A percentile compares a stretch with the other conserved stretches of the same genome.
These are phyloP conservation scores for Neomonachus schauinslandi DNA, from an alignment of 2,113 vertebrate species.

Conservation along the genomic window DNA sequence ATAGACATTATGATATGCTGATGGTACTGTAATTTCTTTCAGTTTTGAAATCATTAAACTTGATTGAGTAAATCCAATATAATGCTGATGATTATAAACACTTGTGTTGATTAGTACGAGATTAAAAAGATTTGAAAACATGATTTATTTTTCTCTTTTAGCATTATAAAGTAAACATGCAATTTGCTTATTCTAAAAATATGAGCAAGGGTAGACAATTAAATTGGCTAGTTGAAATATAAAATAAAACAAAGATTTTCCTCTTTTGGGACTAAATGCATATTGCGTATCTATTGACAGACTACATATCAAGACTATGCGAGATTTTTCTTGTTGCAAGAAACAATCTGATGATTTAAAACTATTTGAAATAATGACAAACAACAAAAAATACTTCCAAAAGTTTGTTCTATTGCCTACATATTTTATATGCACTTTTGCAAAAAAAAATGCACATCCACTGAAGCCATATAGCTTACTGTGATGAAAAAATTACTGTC, in stretches of 20 bases:
- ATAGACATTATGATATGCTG: background rate
- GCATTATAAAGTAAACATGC: background rate
- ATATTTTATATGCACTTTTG: background rate
- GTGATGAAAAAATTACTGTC: background rate
- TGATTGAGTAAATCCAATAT: background rate
- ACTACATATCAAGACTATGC: background rate
- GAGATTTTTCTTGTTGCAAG: background rate
- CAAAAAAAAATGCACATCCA: background rate
- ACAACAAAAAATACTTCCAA: background rate
- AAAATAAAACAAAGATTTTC: background rate
- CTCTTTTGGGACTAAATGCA: background rate
- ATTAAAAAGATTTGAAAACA: background rate
- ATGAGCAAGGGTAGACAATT: background rate
- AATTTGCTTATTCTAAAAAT: background rate
- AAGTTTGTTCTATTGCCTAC: background rate
- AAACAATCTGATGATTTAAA: background rate
- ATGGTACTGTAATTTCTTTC: background rate
- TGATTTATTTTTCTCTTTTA: background rate
- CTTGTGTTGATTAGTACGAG: background rate
- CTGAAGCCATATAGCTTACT: background rate
- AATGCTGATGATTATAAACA: background rate
- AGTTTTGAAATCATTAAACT: conserved; percentile 24
- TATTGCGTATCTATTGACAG: background rate
- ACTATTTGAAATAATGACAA: background rate
- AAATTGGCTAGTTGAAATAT: background rate